phyloP scores from a whole-genome alignment of 2,888 invertebrate genomes.

The Diarsia dahlii region DNA sequence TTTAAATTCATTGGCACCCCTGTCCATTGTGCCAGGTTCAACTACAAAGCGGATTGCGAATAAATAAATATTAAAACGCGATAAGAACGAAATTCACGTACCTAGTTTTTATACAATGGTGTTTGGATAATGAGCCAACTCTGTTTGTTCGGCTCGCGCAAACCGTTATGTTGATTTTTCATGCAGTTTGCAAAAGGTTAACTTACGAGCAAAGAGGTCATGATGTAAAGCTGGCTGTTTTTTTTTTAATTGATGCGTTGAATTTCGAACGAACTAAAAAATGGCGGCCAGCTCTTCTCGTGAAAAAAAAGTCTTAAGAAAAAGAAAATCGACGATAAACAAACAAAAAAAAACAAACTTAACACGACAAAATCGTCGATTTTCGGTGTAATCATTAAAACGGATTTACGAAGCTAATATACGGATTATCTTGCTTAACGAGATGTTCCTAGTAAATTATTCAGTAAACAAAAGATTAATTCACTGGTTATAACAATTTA shows the following conservation, averaged over 20 bases:
- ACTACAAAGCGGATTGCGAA: constrained; percentile 29
- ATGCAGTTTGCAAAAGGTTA: constrained; percentile 17
- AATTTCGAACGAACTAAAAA: constrained; percentile 19
- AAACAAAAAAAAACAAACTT: too few relatives aligned
- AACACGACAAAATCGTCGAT: not conserved
- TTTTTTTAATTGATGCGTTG: not conserved
- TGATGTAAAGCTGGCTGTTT: not conserved
- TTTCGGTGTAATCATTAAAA: not conserved
- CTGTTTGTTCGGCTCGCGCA: constrained; percentile 3
- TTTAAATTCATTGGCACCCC: constrained; percentile 38
- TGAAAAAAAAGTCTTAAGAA: not conserved
- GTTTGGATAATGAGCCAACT: constrained; percentile 7
- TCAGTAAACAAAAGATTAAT: not conserved
- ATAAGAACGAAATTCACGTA: constrained; percentile 40
- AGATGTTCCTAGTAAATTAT: not conserved
- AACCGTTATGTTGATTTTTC: constrained; percentile 26
- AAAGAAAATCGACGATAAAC: too few relatives aligned
- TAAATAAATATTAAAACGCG: constrained; percentile 35
- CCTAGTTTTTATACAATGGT: constrained; percentile 27
- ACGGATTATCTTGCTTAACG: not conserved
- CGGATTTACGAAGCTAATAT: not conserved
- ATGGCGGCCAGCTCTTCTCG: not conserved
- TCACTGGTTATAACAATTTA: not conserved
- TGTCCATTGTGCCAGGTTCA: not conserved
- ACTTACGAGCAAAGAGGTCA: constrained; percentile 6